Percentiles rank a stretch among this genome's conserved stretches.
These are phyloP conservation scores for Fissipunctia ypsillon DNA, from an alignment of 2,888 invertebrate species.

Conservation along the genomic window DNA sequence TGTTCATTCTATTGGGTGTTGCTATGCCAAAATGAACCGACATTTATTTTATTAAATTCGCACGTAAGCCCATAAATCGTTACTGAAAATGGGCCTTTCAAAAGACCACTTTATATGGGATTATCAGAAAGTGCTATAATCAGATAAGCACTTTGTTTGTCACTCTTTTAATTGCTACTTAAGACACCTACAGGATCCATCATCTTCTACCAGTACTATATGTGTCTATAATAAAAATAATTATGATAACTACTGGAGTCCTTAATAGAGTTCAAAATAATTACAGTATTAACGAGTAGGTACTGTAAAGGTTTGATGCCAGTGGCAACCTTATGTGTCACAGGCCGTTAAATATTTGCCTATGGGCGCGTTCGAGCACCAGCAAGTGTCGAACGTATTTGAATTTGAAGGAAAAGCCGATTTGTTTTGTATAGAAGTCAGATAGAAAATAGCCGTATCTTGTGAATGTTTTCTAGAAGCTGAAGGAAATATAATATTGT, in stretches of 20 bases:
- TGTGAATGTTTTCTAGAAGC: too few relatives aligned
- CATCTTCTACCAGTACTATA: too few relatives aligned
- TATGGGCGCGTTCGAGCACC: too few relatives aligned
- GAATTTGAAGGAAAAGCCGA: too few relatives aligned
- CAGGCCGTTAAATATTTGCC: too few relatives aligned
- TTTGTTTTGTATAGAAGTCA: too few relatives aligned
- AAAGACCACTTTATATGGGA: background rate
- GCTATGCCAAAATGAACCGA: conserved; percentile 6
- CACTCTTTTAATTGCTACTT: background rate
- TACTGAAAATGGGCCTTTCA: background rate
- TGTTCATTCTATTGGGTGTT: conserved; percentile 35
- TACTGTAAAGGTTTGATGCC: too few relatives aligned
- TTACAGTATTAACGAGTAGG: too few relatives aligned
- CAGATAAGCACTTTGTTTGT: background rate
- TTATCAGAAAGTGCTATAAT: background rate
- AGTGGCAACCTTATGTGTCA: too few relatives aligned
- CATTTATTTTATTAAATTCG: conserved; percentile 12
- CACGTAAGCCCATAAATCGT: background rate
- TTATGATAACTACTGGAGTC: background rate
- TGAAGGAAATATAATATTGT: too few relatives aligned
- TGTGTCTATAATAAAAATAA: background rate
- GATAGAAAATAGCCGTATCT: too few relatives aligned
- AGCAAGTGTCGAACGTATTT: too few relatives aligned
- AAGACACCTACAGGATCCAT: background rate
- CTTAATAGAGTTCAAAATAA: background rate